Conservation (phyloP, 2,797 vertebrate species). For the Coluber constrictor region DNA sequence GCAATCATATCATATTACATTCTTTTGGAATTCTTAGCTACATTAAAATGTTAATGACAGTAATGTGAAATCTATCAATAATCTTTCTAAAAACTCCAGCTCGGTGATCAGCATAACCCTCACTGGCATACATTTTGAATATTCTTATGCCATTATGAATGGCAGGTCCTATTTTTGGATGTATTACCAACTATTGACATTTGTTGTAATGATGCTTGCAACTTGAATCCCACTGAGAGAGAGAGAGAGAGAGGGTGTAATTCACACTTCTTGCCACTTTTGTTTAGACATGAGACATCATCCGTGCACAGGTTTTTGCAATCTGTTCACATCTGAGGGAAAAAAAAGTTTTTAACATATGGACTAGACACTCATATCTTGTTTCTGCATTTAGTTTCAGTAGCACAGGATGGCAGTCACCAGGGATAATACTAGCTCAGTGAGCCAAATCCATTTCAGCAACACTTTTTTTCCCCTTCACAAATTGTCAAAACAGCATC, state of each 20-base stretch:
- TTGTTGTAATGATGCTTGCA: background rate
- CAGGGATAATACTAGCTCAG: background rate
- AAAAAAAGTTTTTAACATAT: background rate
- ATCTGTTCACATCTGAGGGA: background rate
- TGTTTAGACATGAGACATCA: constrained; percentile 18
- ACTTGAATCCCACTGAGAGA: background rate
- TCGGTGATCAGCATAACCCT: background rate
- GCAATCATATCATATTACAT: background rate
- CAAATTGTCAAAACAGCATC: constrained; percentile 30
- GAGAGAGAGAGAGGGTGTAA: background rate
- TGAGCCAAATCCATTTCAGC: constrained; percentile 30
- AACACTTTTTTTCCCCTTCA: constrained; percentile 12
- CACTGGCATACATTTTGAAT: background rate
- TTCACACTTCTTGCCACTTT: constrained; percentile 18
- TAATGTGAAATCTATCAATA: background rate
- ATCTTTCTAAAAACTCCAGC: background rate
- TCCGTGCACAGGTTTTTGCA: constrained; percentile 8
- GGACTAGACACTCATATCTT: constrained; percentile 20
- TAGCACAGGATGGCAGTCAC: background rate
- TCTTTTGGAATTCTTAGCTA: background rate
- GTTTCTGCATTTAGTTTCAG: background rate
- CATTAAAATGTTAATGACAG: background rate
- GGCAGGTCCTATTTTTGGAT: background rate
- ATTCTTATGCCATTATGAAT: constrained; percentile 3
- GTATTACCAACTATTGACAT: background rate